These are phyloP conservation scores for Chascanopsetta lugubris DNA, from an alignment of 2,113 vertebrate genomes.

Conservation along the genomic window DNA sequence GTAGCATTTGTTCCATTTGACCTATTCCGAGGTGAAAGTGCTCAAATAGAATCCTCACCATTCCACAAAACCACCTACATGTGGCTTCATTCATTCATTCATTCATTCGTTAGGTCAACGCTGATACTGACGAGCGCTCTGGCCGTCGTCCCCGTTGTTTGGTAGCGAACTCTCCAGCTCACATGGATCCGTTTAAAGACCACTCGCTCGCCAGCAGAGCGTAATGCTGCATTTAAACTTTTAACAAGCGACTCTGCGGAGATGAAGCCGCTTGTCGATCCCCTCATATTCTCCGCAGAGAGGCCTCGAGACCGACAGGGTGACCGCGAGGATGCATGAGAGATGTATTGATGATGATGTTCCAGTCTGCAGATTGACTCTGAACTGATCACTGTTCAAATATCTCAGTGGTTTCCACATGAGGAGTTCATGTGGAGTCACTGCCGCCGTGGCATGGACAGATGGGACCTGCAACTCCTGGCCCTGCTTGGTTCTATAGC, in stretches of 20 bases:
- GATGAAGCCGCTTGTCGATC: slow-evolving; percentile 24
- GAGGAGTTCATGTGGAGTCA: no score
- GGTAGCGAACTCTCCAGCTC: slow-evolving; percentile 39
- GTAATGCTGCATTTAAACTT: slow-evolving; percentile 40
- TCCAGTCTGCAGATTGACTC: not conserved
- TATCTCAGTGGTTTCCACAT: slow-evolving; percentile 67
- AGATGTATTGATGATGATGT: slow-evolving; percentile 17
- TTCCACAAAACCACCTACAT: slow-evolving; percentile 16
- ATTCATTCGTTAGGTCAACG: slow-evolving; percentile 22
- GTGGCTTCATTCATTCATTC: slow-evolving; percentile 29
- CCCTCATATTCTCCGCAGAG: slow-evolving; percentile 10
- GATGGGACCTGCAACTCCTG: not conserved
- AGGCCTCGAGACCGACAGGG: not conserved
- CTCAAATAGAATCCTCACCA: not conserved
- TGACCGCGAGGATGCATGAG: not conserved
- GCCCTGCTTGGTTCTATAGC: not conserved
- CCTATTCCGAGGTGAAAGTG: not conserved
- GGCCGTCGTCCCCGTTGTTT: slow-evolving; percentile 26
- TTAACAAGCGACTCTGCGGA: slow-evolving; percentile 31
- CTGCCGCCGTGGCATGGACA: not conserved
- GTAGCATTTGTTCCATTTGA: no score
- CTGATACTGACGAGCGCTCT: slow-evolving; percentile 8
- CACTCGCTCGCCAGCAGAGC: slow-evolving; percentile 7
- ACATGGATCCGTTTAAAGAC: slow-evolving; percentile 64
- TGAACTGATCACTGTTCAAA: slow-evolving; percentile 3